Conservation (phyloP, 2,797 vertebrate species). For the Mormyrus proboscirostris region DNA sequence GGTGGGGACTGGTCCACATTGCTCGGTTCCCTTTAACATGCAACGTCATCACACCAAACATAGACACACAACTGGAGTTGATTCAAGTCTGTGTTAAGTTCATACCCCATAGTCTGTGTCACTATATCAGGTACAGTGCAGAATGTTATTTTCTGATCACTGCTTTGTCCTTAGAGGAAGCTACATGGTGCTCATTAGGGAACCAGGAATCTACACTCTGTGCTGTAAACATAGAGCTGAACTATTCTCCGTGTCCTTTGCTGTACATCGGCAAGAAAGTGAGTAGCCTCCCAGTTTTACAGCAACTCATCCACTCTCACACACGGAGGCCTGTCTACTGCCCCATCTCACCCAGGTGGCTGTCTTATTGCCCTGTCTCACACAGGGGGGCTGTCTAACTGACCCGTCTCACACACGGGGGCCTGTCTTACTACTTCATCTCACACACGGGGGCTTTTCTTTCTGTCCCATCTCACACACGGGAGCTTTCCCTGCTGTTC, state of each 20-base stretch:
- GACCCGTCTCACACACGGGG: background rate
- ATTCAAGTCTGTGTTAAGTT: background rate
- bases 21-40: background rate
- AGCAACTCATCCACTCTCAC: background rate
- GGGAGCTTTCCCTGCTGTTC: background rate
- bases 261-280: conserved; percentile 59
- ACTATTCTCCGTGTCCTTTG: conserved; percentile 55
- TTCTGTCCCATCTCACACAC: background rate
- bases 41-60: background rate
- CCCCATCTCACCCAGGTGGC: background rate
- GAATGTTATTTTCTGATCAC: background rate
- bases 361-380: background rate
- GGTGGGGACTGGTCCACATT: background rate
- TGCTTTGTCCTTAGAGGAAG: conserved; percentile 30
- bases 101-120: background rate
- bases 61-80: background rate
- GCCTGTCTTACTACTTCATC: background rate
- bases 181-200: conserved; percentile 45
- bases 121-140: background rate
- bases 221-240: conserved; percentile 47
- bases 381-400: background rate
- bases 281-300: conserved; percentile 23
- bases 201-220: conserved; percentile 66
- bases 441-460: background rate
- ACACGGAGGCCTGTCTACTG: background rate